Conservation (phyloP, 2,888 invertebrate species). For the Arctia plantaginis region DNA sequence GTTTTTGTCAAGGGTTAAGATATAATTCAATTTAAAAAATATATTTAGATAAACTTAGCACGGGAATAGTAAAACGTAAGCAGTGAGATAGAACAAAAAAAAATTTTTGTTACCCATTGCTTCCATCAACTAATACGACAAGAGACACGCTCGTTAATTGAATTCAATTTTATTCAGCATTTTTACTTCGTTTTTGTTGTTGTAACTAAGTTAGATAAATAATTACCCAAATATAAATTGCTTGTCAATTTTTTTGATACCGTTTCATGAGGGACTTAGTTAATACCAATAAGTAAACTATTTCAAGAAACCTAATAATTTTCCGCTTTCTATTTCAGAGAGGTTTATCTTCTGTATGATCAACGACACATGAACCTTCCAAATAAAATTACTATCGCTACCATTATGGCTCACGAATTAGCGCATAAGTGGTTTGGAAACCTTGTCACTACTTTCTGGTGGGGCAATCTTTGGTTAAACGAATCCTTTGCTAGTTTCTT, state of each 20-base stretch:
- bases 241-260: not conserved
- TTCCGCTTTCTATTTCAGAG: constrained; percentile 58
- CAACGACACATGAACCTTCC: constrained; percentile 71
- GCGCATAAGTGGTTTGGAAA: constrained; percentile 95
- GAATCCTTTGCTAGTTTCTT: constrained; percentile 91
- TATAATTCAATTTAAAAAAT: not conserved
- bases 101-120: too few relatives aligned
- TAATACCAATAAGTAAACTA: not conserved
- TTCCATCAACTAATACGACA: too few relatives aligned
- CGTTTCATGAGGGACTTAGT: not conserved
- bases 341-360: constrained; percentile 82
- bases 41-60: too few relatives aligned
- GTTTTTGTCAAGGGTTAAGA: not conserved
- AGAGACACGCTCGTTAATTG: too few relatives aligned
- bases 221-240: too few relatives aligned
- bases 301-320: not conserved
- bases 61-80: too few relatives aligned
- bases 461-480: constrained; percentile 91
- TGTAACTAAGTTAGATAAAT: too few relatives aligned
- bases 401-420: constrained; percentile 91
- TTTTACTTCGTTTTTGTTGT: too few relatives aligned
- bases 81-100: too few relatives aligned
- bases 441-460: constrained; percentile 92
- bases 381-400: constrained; percentile 84
- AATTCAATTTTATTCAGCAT: too few relatives aligned